Evolutionary conservation across 2,888 invertebrate genomes (phyloP).

Genomic region (Cephus runcator): DNA sequence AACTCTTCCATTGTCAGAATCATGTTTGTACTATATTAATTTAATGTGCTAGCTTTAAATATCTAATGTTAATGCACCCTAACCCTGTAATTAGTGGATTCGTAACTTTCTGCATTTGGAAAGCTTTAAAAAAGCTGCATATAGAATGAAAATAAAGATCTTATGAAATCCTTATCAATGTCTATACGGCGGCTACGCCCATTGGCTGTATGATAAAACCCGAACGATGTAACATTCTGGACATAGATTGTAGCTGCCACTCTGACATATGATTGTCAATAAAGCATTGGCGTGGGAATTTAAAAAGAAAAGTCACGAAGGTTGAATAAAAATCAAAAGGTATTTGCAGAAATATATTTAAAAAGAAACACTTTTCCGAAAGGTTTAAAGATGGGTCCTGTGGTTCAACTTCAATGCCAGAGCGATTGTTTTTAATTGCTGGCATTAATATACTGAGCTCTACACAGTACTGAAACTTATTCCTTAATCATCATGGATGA

Average conservation of each 20-base stretch:
- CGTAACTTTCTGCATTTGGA: not conserved
- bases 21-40: constrained; percentile 36
- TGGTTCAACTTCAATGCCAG: not conserved
- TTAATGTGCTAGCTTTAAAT: constrained; percentile 11
- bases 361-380: not conserved
- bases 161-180: not conserved
- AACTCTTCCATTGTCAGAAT: constrained; percentile 18
- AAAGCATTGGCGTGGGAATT: not conserved
- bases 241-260: not conserved
- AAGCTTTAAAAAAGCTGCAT: not conserved
- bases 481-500: not conserved
- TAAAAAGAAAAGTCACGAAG: not conserved
- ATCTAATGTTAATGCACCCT: constrained; percentile 18
- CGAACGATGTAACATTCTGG: not conserved
- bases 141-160: not conserved
- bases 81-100: constrained; percentile 15
- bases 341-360: not conserved
- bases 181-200: not conserved
- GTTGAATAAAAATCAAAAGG: not conserved
- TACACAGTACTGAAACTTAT: not conserved
- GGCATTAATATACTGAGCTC: not conserved
- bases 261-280: not conserved
- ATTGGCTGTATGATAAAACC: not conserved
- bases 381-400: not conserved
- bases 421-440: not conserved